Percentiles rank a stretch among this genome's conserved stretches.
phyloP scores from a whole-genome alignment of 1,140 invertebrate species.

The Plodia interpunctella region DNA sequence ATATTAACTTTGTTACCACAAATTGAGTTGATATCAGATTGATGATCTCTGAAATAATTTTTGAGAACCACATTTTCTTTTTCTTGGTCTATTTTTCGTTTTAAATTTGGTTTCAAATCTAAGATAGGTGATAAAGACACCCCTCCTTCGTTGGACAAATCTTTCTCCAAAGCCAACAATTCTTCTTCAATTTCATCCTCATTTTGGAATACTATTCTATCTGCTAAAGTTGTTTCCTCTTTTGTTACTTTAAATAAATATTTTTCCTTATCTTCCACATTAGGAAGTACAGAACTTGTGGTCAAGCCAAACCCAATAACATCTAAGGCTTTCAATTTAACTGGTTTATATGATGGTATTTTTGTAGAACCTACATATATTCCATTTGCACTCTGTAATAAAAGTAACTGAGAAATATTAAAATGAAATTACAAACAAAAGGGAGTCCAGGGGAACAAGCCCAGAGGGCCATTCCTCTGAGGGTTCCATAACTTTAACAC shows the following conservation, averaged over 20 bases:
- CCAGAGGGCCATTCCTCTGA: too few species aligned
- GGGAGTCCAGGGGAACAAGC: too few species aligned
- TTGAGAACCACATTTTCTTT: slow-evolving; percentile 11
- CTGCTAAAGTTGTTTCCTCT: slow-evolving; percentile 29
- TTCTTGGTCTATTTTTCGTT: slow-evolving; percentile 37
- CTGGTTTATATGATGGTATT: slow-evolving; percentile 47
- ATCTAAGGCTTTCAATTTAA: slow-evolving; percentile 40
- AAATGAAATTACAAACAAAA: too few species aligned
- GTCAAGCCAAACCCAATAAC: slow-evolving; percentile 62
- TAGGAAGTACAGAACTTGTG: slow-evolving; percentile 31
- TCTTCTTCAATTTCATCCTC: slow-evolving; percentile 38
- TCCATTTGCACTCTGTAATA: slow-evolving; percentile 65
- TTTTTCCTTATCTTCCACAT: slow-evolving; percentile 53
- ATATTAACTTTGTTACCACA: slow-evolving; percentile 14
- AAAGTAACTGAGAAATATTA: too few species aligned
- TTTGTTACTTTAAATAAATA: slow-evolving; percentile 56
- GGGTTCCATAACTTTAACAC: too few species aligned
- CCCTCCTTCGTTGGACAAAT: slow-evolving; percentile 9
- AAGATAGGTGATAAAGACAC: not conserved
- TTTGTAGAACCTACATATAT: slow-evolving; percentile 54
- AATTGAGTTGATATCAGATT: slow-evolving; percentile 15
- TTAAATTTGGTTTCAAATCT: slow-evolving; percentile 23
- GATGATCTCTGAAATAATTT: slow-evolving; percentile 10
- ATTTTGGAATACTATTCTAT: slow-evolving; percentile 46
- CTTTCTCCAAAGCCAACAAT: slow-evolving; percentile 21